phyloP scores from a whole-genome alignment of 2,797 vertebrate genomes.

The Argya squamiceps region DNA sequence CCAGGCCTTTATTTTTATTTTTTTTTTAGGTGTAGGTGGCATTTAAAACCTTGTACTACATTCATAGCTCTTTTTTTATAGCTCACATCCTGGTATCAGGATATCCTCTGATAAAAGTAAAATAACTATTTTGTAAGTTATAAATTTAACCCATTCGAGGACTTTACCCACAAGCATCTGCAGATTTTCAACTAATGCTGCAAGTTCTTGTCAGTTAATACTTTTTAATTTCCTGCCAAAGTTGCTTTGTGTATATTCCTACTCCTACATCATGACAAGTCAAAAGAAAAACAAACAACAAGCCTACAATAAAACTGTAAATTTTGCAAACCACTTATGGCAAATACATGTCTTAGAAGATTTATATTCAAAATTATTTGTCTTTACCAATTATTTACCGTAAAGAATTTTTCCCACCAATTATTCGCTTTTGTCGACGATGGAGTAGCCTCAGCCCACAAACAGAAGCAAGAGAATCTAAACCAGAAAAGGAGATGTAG shows the following conservation, averaged over 20 bases:
- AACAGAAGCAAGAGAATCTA: conserved; percentile 83
- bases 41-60: neutral
- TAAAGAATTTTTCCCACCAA: conserved; percentile 95
- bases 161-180: neutral
- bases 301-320: neutral
- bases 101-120: neutral
- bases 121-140: neutral
- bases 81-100: neutral
- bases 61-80: neutral
- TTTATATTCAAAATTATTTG: neutral
- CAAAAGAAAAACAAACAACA: neutral
- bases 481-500: conserved; percentile 48
- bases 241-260: neutral
- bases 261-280: neutral
- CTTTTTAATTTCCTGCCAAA: neutral
- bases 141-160: neutral
- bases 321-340: neutral
- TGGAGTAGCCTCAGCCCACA: conserved; percentile 90
- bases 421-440: conserved; percentile 92
- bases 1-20: neutral
- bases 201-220: neutral
- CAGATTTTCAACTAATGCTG: neutral
- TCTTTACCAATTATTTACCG: conserved; percentile 78
- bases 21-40: neutral
- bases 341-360: neutral